phyloP scores from a whole-genome alignment of 2,797 vertebrate genomes.

The Clarias laeviceps region DNA sequence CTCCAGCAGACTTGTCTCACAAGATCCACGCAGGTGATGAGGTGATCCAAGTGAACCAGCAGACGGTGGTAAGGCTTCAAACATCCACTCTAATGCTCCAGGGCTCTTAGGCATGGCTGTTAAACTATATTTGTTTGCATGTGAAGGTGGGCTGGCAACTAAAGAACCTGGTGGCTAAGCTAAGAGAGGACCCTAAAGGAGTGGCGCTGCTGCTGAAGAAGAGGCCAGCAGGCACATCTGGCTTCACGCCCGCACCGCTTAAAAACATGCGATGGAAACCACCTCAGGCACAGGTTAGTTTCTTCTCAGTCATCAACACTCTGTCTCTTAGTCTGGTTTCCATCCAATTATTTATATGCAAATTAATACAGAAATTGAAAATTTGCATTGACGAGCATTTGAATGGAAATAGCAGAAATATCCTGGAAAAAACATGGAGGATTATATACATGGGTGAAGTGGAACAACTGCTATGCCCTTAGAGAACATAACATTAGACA shows the following conservation, averaged over 20 bases:
- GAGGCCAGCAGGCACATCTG: constrained; percentile 80
- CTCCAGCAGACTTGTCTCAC: constrained; percentile 87
- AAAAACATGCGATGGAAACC: constrained; percentile 95
- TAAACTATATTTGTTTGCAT: not conserved
- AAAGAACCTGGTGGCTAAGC: constrained; percentile 87
- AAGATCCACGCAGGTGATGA: constrained; percentile 97
- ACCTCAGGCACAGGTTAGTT: constrained; percentile 83
- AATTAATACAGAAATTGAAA: not conserved
- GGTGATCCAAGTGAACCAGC: constrained; percentile 90
- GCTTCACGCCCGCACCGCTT: constrained; percentile 85
- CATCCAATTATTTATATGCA: not conserved
- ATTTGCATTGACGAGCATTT: not conserved
- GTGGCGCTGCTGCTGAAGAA: constrained; percentile 90
- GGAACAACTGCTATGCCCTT: too few relatives aligned
- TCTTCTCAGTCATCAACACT: not conserved
- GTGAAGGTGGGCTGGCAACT: constrained; percentile 94
- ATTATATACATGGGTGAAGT: not conserved
- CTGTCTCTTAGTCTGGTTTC: not conserved
- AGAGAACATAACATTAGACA: not conserved
- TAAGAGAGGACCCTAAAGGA: constrained; percentile 83
- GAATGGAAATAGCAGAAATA: not conserved
- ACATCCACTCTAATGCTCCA: not conserved
- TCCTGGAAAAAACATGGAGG: not conserved
- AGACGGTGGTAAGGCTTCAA: constrained; percentile 89
- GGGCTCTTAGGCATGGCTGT: not conserved